These are phyloP conservation scores for Fissipunctia ypsillon DNA, from an alignment of 2,888 invertebrate species.

Conservation along the genomic window DNA sequence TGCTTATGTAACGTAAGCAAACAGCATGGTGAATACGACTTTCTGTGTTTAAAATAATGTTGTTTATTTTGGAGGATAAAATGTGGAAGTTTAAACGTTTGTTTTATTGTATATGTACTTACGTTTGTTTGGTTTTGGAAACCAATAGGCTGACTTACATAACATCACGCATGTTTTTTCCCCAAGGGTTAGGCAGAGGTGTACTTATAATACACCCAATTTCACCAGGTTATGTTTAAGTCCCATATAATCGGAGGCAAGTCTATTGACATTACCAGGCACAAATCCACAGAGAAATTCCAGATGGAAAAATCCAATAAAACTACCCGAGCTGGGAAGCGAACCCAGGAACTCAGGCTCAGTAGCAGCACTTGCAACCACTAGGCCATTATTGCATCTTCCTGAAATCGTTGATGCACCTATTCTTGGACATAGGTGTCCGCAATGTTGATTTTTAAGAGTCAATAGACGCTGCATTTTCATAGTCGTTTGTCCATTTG, in stretches of 20 bases:
- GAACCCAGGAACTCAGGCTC: neutral
- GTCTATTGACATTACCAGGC: neutral
- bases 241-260: neutral
- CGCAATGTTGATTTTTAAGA: neutral
- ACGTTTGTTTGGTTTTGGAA: neutral
- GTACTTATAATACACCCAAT: neutral
- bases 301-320: neutral
- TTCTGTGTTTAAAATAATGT: slow-evolving; percentile 10
- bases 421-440: neutral
- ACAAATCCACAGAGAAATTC: neutral
- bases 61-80: slow-evolving; percentile 12
- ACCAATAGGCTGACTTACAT: neutral
- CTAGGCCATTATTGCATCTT: neutral
- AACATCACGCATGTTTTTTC: neutral
- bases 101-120: too few species aligned
- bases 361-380: too few species aligned
- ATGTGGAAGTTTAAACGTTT: neutral
- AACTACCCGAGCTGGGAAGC: neutral
- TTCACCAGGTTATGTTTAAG: neutral
- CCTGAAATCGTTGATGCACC: neutral
- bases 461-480: neutral
- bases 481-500: neutral
- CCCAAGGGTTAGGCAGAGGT: neutral
- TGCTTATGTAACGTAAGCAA: slow-evolving; percentile 26
- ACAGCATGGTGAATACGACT: slow-evolving; percentile 14